Evolutionary conservation across 2,113 vertebrate species (phyloP).

Genomic region (Vulpes ferrilata): DNA sequence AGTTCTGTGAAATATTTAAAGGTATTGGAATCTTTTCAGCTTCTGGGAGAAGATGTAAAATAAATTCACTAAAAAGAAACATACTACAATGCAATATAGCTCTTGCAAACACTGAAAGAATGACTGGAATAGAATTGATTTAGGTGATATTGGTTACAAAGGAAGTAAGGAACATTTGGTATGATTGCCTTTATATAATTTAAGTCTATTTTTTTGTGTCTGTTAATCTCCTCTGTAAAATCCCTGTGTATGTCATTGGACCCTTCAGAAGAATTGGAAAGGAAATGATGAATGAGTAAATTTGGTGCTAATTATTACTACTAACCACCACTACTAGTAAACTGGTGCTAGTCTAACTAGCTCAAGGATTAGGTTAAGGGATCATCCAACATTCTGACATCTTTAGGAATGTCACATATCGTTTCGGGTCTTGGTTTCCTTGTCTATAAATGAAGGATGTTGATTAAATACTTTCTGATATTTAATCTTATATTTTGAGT

Average conservation of each 20-base stretch:
- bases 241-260: not conserved
- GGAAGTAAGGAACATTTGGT: not conserved
- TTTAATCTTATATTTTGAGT: not conserved
- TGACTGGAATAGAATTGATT: not conserved
- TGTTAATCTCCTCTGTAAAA: not conserved
- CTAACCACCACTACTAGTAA: not conserved
- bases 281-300: not conserved
- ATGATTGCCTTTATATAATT: not conserved
- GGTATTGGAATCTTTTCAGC: not conserved
- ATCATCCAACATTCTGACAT: not conserved
- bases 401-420: not conserved
- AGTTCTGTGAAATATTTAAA: not conserved
- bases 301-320: not conserved
- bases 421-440: not conserved
- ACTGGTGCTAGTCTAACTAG: not conserved
- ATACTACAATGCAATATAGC: not conserved
- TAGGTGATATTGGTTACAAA: not conserved
- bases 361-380: not conserved
- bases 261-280: not conserved
- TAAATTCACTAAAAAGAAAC: conserved; percentile 14
- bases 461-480: not conserved
- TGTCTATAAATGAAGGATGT: not conserved
- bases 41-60: not conserved
- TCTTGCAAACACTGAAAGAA: not conserved
- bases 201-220: not conserved